A percentile compares a stretch with the other conserved stretches of the same genome.
Evolutionary conservation across 2,888 invertebrate species (phyloP).

Genomic region (Parnassius smintheus): DNA sequence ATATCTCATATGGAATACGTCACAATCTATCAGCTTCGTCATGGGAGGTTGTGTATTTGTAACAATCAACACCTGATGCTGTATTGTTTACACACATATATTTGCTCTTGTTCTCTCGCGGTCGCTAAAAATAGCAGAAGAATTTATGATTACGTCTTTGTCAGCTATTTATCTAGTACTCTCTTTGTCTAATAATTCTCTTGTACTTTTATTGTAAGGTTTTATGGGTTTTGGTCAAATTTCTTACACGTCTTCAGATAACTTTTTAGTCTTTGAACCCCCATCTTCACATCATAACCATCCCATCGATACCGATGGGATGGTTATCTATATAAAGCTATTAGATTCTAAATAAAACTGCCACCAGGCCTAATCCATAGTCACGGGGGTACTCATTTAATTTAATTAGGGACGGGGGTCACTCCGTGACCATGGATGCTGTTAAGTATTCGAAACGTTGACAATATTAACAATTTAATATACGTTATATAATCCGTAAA

Average conservation of each 20-base stretch:
- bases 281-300: too few species aligned
- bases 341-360: too few species aligned
- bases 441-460: too few species aligned
- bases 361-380: too few species aligned
- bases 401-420: too few species aligned
- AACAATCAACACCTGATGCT: slow-evolving; percentile 19
- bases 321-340: too few species aligned
- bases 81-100: slow-evolving; percentile 18
- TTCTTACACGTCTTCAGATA: neutral
- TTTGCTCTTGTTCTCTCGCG: slow-evolving; percentile 17
- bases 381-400: too few species aligned
- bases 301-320: too few species aligned
- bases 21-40: slow-evolving; percentile 30
- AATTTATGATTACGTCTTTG: slow-evolving; percentile 10
- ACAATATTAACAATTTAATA: too few species aligned
- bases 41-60: slow-evolving; percentile 30
- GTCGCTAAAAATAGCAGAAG: slow-evolving; percentile 22
- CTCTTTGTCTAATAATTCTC: slow-evolving; percentile 2
- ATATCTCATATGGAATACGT: slow-evolving; percentile 17
- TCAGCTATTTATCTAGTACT: slow-evolving; percentile 4
- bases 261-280: neutral
- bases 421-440: too few species aligned
- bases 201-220: neutral
- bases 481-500: too few species aligned
- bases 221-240: neutral